Conservation (phyloP, 2,113 vertebrate genomes). For the Murina feae region DNA sequence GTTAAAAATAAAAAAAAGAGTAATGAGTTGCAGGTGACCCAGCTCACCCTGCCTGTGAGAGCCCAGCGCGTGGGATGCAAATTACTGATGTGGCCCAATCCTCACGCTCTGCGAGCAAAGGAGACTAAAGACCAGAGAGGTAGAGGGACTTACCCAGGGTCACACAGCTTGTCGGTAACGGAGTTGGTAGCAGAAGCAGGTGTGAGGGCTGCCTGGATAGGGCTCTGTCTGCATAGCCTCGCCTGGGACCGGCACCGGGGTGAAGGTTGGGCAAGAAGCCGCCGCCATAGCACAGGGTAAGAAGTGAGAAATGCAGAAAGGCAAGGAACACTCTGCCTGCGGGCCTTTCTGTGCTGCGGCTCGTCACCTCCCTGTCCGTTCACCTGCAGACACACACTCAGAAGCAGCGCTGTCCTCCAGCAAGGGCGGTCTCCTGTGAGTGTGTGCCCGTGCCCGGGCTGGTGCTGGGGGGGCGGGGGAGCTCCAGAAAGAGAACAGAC, state of each 20-base stretch:
- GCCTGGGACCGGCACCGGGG: accelerated
- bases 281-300: accelerated
- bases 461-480: background rate
- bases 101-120: background rate
- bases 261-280: background rate
- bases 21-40: background rate
- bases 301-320: background rate
- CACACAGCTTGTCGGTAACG: background rate
- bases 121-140: background rate
- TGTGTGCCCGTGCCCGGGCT: too few relatives aligned
- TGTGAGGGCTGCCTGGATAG: background rate
- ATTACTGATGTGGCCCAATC: background rate
- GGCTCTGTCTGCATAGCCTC: background rate
- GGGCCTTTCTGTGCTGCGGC: background rate
- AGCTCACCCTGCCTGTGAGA: background rate
- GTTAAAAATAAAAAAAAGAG: background rate
- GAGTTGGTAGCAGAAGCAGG: background rate
- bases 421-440: background rate
- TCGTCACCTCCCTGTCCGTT: accelerated
- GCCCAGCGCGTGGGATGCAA: background rate
- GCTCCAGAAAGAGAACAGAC: background rate
- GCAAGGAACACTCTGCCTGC: accelerated
- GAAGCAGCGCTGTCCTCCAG: too few relatives aligned
- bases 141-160: background rate
- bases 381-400: background rate